Percentiles rank a stretch among this genome's conserved stretches.
Conservation (phyloP, 2,797 vertebrate genomes). For the Melanotaenia nigrans region DNA sequence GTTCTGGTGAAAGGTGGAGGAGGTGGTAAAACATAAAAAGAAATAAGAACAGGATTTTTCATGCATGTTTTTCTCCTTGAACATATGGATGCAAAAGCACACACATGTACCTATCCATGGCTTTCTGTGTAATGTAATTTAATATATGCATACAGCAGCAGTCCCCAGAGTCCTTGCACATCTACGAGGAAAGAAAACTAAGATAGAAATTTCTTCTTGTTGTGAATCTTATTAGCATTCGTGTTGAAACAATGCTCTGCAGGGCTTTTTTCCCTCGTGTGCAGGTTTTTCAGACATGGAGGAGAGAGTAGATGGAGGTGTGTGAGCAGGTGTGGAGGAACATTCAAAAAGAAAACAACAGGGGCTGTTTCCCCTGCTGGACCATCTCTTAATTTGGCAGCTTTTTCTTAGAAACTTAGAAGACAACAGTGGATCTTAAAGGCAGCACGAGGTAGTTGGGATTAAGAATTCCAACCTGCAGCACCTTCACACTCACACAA, state of each 20-base stretch:
- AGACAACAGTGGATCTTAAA: slow-evolving; percentile 36
- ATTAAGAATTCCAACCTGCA: slow-evolving; percentile 26
- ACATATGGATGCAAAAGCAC: slow-evolving; percentile 15
- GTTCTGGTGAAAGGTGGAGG: slow-evolving; percentile 10
- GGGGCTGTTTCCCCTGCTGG: slow-evolving; percentile 22
- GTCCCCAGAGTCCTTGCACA: slow-evolving; percentile 44
- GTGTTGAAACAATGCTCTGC: slow-evolving; percentile 50
- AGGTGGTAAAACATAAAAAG: slow-evolving; percentile 12
- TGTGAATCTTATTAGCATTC: slow-evolving; percentile 62
- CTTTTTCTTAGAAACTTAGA: slow-evolving; percentile 45
- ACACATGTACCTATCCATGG: slow-evolving; percentile 14
- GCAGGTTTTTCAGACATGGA: slow-evolving; percentile 22
- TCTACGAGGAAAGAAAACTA: slow-evolving; percentile 48
- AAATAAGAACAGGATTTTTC: slow-evolving; percentile 15
- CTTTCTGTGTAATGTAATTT: slow-evolving; percentile 57
- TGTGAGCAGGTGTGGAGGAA: slow-evolving; percentile 24
- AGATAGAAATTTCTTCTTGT: slow-evolving; percentile 54
- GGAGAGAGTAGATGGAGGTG: slow-evolving; percentile 10
- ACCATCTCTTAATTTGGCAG: slow-evolving; percentile 35
- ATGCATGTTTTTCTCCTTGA: slow-evolving; percentile 30
- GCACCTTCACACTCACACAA: slow-evolving; percentile 31
- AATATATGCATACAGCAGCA: slow-evolving; percentile 50
- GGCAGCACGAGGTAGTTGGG: slow-evolving; percentile 13
- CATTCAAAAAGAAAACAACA: slow-evolving; percentile 49
- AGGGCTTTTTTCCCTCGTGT: slow-evolving; percentile 23